Evolutionary conservation across 2,113 vertebrate species (phyloP).

Genomic region (Scartelaos histophorus): DNA sequence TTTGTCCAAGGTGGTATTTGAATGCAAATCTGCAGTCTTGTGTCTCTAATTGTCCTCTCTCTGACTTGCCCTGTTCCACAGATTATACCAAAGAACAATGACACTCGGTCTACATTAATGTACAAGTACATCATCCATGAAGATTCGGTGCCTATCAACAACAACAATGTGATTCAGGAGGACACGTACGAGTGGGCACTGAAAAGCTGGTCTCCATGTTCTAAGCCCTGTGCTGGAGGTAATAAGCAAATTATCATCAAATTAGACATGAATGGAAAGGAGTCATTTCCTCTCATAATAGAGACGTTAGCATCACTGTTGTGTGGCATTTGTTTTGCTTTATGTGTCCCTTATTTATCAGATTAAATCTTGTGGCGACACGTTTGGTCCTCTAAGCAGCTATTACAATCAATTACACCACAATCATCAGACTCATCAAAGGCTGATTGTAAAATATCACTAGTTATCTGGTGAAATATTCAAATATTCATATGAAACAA

Average conservation of each 20-base stretch:
- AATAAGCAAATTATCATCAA: constrained; percentile 32
- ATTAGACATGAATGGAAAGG: background rate
- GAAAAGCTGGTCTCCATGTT: constrained; percentile 96
- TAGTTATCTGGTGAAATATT: background rate
- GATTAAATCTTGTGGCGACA: background rate
- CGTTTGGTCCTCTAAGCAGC: background rate
- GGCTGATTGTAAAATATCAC: background rate
- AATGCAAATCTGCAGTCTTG: constrained; percentile 3
- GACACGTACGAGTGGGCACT: constrained; percentile 94
- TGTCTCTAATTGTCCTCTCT: background rate
- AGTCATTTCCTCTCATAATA: background rate
- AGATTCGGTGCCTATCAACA: constrained; percentile 91
- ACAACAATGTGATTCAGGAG: constrained; percentile 95
- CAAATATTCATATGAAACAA: background rate
- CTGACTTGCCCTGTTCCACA: constrained; percentile 45
- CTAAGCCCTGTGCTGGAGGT: constrained; percentile 93
- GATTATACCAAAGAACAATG: constrained; percentile 94
- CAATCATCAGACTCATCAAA: background rate
- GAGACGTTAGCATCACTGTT: background rate
- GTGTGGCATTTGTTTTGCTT: background rate
- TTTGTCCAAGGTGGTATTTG: background rate
- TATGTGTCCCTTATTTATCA: background rate
- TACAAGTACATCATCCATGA: constrained; percentile 97
- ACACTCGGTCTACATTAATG: constrained; percentile 88
- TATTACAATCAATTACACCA: background rate